Conservation (phyloP, 2,113 vertebrate genomes). For the Toxotes chatareus region DNA sequence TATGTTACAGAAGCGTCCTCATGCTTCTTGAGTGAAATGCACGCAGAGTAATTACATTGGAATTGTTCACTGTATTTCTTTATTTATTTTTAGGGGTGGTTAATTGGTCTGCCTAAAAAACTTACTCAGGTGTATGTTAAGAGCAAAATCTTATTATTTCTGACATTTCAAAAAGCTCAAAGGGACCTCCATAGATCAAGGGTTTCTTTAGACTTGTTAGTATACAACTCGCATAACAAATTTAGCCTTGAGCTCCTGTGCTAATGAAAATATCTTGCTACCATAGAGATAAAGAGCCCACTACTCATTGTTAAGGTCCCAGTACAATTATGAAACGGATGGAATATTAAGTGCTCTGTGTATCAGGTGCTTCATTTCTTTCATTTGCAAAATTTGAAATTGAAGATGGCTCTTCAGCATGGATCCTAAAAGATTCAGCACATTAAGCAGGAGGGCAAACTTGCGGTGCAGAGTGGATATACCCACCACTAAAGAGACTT, state of each 20-base stretch:
- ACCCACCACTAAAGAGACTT: neutral
- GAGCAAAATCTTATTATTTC: constrained; percentile 21
- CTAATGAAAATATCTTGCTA: constrained; percentile 42
- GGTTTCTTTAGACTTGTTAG: constrained; percentile 40
- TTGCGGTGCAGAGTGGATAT: neutral
- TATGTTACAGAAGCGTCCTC: neutral
- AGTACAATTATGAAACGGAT: neutral
- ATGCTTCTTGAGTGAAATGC: neutral
- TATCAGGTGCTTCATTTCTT: constrained; percentile 20
- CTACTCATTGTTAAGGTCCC: constrained; percentile 13
- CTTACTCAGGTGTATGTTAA: neutral
- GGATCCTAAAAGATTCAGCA: neutral
- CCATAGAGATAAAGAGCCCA: constrained; percentile 10
- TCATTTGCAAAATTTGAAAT: neutral
- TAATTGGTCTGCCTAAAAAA: constrained; percentile 17
- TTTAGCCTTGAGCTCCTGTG: constrained; percentile 32
- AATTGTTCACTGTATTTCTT: neutral
- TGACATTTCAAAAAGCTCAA: constrained; percentile 38
- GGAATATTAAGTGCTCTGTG: constrained; percentile 34
- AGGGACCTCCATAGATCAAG: constrained; percentile 22
- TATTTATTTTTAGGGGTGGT: neutral
- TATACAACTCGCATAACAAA: constrained; percentile 26
- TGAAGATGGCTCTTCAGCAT: neutral
- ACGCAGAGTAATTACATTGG: constrained; percentile 23
- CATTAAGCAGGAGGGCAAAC: neutral